Evolutionary conservation across 2,797 vertebrate species (phyloP), one percentile per base, ranked within the genome.

Genomic region (Trematomus bernacchii): DNA sequence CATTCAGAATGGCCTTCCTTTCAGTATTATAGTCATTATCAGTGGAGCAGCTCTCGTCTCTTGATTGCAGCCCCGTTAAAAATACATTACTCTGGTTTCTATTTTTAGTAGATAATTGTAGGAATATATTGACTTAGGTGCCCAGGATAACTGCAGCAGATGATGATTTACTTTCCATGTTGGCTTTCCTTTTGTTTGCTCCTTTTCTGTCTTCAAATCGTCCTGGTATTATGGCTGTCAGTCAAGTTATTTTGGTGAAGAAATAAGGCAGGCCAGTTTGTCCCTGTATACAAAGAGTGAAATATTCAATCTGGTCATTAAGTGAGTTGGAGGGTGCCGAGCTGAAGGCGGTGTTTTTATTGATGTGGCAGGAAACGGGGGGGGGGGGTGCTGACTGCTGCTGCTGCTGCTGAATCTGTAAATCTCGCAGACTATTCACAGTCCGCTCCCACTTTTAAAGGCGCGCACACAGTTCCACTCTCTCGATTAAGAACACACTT

Each of bases 331-430:
- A 91, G 91, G 86, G 88, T 79, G 70, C 55, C 37, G 84, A 80
- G 89, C 87, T 91, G 76, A 90, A 86, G 78, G 89, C 85, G 67
- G 83, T 90, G 72, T 91, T 94, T 93, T 93, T 93, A 93, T 92
- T 92, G 91, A 93, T 93, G 94, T 94, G 92, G 92, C 91, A 92
- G 92, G 92, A 93, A 94, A 87, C 75, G 33, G 79, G 70, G 67
- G 50, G 62, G 21, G 83, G 61, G 72, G 54, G 73, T n/a, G 87
- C 50, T 18, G 83, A 81, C 77, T 86, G 85, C 81, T 89, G 81
- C 88, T 91, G 92, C n/a, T n/a, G n/a, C n/a, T n/a, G n/a, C 91
- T 90, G 89, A 90, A 90, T 91, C 91, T 92, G 86, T 93, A 91
- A 91, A 93, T 92, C 83, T 92, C 79, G 60, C 74, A 90, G 90